Evolutionary conservation across 2,797 vertebrate genomes (phyloP).

Genomic region (Microtus californicus): DNA sequence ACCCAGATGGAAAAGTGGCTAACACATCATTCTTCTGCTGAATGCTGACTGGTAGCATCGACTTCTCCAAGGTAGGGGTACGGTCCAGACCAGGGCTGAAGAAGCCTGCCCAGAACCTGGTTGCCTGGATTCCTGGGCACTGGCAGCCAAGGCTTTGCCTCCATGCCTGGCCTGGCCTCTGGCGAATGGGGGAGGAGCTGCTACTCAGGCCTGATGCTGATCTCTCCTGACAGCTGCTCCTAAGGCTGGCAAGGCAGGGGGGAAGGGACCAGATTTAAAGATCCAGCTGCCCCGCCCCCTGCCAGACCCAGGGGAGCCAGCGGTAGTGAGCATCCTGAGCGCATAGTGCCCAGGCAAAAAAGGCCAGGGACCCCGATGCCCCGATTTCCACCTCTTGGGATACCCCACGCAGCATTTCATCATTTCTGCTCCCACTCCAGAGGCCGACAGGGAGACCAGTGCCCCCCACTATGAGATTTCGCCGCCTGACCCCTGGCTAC

Average conservation of each 20-base stretch:
- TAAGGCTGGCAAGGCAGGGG: conserved; percentile 72
- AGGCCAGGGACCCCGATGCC: conserved; percentile 11
- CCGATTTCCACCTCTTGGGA: not conserved
- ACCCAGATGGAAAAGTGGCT: not conserved
- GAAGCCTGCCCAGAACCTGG: not conserved
- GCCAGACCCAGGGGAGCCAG: conserved; percentile 47
- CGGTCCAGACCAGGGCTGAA: not conserved
- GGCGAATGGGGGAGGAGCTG: conserved; percentile 74
- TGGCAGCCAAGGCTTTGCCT: conserved; percentile 19
- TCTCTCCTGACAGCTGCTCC: conserved; percentile 87
- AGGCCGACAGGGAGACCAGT: not conserved
- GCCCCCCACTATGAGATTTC: conserved; percentile 92
- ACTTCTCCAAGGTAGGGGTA: not conserved
- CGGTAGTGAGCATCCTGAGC: conserved; percentile 64
- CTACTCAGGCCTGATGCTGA: conserved; percentile 84
- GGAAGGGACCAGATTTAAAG: conserved; percentile 79
- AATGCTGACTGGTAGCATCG: conserved; percentile 4
- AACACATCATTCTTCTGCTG: not conserved
- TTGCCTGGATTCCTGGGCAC: not conserved
- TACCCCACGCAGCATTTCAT: not conserved
- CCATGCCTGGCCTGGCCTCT: not conserved
- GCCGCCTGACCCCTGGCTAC: conserved; percentile 95
- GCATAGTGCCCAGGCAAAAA: not conserved
- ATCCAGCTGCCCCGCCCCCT: conserved; percentile 43
- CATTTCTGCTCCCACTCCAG: conserved; percentile 5